Conservation (phyloP, 2,797 vertebrate species). For the Crocidura indochinensis region DNA sequence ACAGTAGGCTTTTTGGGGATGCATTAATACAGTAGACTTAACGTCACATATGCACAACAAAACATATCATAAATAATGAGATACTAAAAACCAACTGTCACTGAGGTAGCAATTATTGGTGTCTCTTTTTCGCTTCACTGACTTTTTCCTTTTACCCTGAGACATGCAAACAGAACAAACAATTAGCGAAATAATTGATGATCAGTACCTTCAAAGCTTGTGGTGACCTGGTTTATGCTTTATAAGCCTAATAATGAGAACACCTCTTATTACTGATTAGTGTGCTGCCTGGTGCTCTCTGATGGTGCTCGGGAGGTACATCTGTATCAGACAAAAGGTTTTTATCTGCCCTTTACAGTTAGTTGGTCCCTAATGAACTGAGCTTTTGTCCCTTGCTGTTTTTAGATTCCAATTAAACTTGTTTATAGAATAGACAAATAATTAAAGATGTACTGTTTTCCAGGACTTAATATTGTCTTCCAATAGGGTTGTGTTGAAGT, state of each 20-base stretch:
- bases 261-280: slow-evolving; percentile 90
- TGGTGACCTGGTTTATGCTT: slow-evolving; percentile 89
- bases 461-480: slow-evolving; percentile 79
- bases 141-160: slow-evolving; percentile 91
- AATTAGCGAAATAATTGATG: slow-evolving; percentile 93
- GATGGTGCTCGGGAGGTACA: slow-evolving; percentile 71
- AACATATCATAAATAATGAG: slow-evolving; percentile 92
- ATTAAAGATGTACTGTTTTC: slow-evolving; percentile 90
- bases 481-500: slow-evolving; percentile 77
- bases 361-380: slow-evolving; percentile 90
- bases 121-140: slow-evolving; percentile 90
- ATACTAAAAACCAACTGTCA: slow-evolving; percentile 90
- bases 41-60: slow-evolving; percentile 91
- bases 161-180: slow-evolving; percentile 92
- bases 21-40: slow-evolving; percentile 88
- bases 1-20: slow-evolving; percentile 86
- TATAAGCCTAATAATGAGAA: slow-evolving; percentile 88
- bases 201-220: slow-evolving; percentile 90
- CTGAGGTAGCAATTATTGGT: slow-evolving; percentile 91
- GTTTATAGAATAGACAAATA: slow-evolving; percentile 90
- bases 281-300: slow-evolving; percentile 84
- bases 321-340: slow-evolving; percentile 84
- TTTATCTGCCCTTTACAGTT: slow-evolving; percentile 88
- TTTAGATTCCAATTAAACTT: slow-evolving; percentile 91
- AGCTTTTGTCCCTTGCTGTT: slow-evolving; percentile 88